These are phyloP conservation scores for Takifugu flavidus DNA, from an alignment of 2,113 vertebrate genomes.

Conservation along the genomic window DNA sequence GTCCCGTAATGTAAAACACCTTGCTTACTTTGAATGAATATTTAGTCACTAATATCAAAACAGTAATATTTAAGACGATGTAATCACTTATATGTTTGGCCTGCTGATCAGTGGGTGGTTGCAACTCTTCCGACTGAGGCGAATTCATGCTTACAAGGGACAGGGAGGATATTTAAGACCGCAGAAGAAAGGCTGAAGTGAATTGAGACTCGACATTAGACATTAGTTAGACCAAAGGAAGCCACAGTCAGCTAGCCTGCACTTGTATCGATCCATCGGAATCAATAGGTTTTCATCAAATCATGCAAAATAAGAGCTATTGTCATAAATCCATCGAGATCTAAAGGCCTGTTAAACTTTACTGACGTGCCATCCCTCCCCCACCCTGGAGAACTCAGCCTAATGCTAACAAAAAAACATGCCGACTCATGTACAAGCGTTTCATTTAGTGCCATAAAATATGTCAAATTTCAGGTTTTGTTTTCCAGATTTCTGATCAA, in stretches of 20 bases:
- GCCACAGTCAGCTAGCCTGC: background rate
- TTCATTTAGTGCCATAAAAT: conserved; percentile 61
- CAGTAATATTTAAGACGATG: conserved; percentile 20
- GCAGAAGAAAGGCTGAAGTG: conserved; percentile 8
- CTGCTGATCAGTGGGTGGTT: conserved; percentile 20
- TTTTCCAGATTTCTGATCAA: too few species aligned
- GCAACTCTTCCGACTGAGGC: conserved; percentile 15
- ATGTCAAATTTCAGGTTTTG: conserved; percentile 19
- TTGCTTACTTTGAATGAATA: background rate
- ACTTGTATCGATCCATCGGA: background rate
- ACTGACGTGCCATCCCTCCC: conserved; percentile 38
- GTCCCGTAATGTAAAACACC: background rate
- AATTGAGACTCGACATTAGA: conserved; percentile 8
- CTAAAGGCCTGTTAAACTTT: conserved; percentile 6
- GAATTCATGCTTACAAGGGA: conserved; percentile 9
- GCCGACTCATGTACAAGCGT: conserved; percentile 30
- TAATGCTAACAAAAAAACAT: conserved; percentile 37
- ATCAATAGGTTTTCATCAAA: conserved; percentile 18
- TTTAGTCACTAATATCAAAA: conserved; percentile 17
- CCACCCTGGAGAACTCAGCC: conserved; percentile 30
- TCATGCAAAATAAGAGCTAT: conserved; percentile 13
- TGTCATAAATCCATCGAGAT: conserved; percentile 15
- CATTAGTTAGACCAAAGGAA: conserved; percentile 56
- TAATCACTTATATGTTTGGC: conserved; percentile 22
- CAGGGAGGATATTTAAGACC: conserved; percentile 16